Percentiles rank a stretch among this genome's conserved stretches.
phyloP scores from a whole-genome alignment of 2,113 vertebrate species.

The Rhynchopsitta pachyrhyncha region DNA sequence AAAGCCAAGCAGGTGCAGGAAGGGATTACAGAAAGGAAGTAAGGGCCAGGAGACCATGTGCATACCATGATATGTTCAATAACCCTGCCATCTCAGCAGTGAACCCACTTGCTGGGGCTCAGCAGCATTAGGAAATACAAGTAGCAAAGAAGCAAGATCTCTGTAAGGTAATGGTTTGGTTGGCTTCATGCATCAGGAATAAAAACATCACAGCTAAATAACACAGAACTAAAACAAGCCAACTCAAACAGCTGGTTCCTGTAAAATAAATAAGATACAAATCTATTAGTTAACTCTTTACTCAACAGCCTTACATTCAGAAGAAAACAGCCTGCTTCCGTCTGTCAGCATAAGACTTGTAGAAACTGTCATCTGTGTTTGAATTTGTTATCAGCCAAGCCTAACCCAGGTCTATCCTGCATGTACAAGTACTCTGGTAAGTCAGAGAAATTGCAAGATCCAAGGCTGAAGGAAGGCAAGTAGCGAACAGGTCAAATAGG shows the following conservation, averaged over 20 bases:
- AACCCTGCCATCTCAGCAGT: neutral
- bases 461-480: neutral
- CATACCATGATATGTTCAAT: accelerated
- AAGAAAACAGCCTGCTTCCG: neutral
- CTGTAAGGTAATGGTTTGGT: neutral
- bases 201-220: neutral
- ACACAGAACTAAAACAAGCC: neutral
- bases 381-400: neutral
- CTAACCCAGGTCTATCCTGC: neutral
- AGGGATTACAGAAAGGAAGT: neutral
- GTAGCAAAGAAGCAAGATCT: neutral
- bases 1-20: neutral
- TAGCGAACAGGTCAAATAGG: accelerated
- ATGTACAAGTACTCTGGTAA: neutral
- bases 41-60: neutral
- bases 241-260: neutral
- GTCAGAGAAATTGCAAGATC: neutral
- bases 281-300: neutral
- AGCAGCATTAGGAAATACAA: neutral
- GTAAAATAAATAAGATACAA: neutral
- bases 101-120: neutral
- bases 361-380: neutral
- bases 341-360: neutral
- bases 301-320: neutral
- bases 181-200: neutral